phyloP scores from a whole-genome alignment of 1,140 invertebrate genomes.

The Chironomus tepperi region DNA sequence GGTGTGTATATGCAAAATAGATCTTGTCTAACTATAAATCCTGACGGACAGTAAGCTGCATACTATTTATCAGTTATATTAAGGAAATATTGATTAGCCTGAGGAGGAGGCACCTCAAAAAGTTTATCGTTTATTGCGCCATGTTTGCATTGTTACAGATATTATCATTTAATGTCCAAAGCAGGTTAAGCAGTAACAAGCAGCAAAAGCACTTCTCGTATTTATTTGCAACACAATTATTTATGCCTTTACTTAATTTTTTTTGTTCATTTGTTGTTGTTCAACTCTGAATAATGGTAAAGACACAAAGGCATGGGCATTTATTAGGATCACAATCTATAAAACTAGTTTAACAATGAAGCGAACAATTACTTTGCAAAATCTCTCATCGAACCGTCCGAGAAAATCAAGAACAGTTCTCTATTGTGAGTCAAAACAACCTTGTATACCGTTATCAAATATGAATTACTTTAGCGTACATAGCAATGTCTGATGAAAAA shows the following conservation, averaged over 20 bases:
- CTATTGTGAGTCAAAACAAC: conserved; percentile 18
- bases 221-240: background rate
- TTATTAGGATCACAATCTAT: conserved; percentile 6
- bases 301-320: background rate
- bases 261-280: too few species aligned
- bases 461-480: conserved; percentile 1
- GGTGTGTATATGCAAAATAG: too few species aligned
- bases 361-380: conserved; percentile 13
- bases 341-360: conserved; percentile 9
- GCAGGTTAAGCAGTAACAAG: conserved; percentile 1
- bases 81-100: too few species aligned
- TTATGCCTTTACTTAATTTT: too few species aligned
- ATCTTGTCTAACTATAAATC: too few species aligned
- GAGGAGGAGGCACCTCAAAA: too few species aligned
- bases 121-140: too few species aligned
- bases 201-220: conserved; percentile 6
- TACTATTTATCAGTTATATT: too few species aligned
- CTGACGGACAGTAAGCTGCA: too few species aligned
- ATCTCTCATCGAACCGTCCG: background rate
- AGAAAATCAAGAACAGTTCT: background rate
- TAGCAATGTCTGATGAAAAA: conserved; percentile 13
- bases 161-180: background rate
- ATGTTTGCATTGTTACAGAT: too few species aligned
- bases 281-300: too few species aligned
- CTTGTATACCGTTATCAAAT: conserved; percentile 23